A percentile compares a stretch with the other conserved stretches of the same genome.
Conservation (phyloP, 2,888 invertebrate genomes). For the Morpho achilles region DNA sequence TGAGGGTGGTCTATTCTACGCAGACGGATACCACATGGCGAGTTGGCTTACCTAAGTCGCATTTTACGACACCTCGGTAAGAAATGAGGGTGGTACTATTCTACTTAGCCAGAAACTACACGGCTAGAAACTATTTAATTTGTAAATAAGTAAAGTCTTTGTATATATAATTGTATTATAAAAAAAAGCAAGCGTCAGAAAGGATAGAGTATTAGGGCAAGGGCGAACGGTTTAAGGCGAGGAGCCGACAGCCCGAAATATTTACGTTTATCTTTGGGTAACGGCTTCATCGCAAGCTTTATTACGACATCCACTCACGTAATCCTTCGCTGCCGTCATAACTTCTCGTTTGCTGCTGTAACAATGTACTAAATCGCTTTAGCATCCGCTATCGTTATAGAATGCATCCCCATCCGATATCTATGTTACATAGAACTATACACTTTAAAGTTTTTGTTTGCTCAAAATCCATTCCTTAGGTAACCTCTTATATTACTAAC, state of each 20-base stretch:
- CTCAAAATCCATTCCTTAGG: too few species aligned
- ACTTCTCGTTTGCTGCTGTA: slow-evolving; percentile 74
- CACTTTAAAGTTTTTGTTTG: too few species aligned
- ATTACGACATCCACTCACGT: slow-evolving; percentile 80
- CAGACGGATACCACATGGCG: too few species aligned
- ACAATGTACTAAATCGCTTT: slow-evolving; percentile 70
- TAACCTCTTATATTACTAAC: too few species aligned
- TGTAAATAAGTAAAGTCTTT: slow-evolving; percentile 1
- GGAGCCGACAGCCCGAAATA: slow-evolving; percentile 64
- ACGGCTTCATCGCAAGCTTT: slow-evolving; percentile 79
- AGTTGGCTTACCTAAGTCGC: too few species aligned
- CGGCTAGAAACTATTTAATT: too few species aligned
- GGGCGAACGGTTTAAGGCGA: slow-evolving; percentile 39
- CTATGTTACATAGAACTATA: background rate
- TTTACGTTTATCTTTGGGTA: slow-evolving; percentile 79
- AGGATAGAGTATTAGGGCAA: slow-evolving; percentile 29
- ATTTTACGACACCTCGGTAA: too few species aligned
- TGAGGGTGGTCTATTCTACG: too few species aligned
- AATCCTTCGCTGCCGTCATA: slow-evolving; percentile 76
- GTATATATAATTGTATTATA: slow-evolving; percentile 5
- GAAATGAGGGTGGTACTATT: too few species aligned
- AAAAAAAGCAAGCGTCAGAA: slow-evolving; percentile 37
- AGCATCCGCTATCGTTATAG: slow-evolving; percentile 46
- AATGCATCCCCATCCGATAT: slow-evolving; percentile 7
- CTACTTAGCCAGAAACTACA: too few species aligned